These are phyloP conservation scores for Folsomia manolachei DNA, from an alignment of 2,888 invertebrate genomes.

Conservation along the genomic window DNA sequence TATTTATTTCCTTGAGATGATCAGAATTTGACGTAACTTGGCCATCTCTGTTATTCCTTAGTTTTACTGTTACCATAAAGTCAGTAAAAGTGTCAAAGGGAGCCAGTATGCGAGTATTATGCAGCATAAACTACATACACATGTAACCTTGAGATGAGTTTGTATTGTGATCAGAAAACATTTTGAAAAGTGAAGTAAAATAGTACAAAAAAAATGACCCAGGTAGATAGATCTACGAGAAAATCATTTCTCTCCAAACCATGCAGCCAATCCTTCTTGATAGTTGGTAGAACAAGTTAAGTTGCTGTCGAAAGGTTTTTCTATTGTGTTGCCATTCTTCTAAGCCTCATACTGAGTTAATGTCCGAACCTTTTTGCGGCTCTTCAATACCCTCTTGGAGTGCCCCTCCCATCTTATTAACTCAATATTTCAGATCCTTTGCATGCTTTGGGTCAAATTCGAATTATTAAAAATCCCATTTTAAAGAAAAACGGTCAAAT, in stretches of 20 bases:
- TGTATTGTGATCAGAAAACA: background rate
- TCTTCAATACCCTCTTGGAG: background rate
- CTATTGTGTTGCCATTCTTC: constrained; percentile 20
- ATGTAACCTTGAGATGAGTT: constrained; percentile 19
- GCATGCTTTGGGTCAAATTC: constrained; percentile 15
- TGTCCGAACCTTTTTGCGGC: constrained; percentile 18
- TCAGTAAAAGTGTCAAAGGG: constrained; percentile 16
- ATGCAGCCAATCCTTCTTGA: background rate
- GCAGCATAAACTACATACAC: too few species aligned
- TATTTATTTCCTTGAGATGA: background rate
- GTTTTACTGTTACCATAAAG: background rate
- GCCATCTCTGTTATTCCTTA: too few species aligned
- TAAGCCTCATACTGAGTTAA: constrained; percentile 22
- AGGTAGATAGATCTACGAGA: constrained; percentile 1
- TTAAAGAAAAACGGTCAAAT: constrained; percentile 14
- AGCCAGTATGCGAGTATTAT: too few species aligned
- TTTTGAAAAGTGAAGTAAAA: background rate
- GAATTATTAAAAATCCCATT: constrained; percentile 18
- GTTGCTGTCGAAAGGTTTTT: constrained; percentile 11
- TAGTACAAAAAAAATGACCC: constrained; percentile 17
- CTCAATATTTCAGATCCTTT: constrained; percentile 18
- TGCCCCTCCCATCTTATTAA: constrained; percentile 22
- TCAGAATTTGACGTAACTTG: background rate
- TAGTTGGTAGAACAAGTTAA: constrained; percentile 10
- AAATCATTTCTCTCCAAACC: constrained; percentile 2